Conservation (phyloP, 2,888 invertebrate species). For the Hartigia nigra region DNA sequence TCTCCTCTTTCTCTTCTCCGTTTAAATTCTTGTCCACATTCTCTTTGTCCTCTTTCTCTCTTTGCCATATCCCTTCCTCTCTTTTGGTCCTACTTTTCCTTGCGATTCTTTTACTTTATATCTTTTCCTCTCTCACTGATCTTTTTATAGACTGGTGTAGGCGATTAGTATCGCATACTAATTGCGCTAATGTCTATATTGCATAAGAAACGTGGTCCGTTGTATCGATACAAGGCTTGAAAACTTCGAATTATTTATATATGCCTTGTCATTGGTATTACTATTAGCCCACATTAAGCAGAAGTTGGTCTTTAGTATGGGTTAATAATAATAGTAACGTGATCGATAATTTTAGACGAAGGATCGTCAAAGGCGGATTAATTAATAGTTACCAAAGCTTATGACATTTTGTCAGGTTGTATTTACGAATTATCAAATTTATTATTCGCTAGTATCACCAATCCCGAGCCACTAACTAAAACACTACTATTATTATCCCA, state of each 20-base stretch:
- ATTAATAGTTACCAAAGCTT: background rate
- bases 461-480: background rate
- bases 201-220: background rate
- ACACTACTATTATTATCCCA: background rate
- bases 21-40: conserved; percentile 12
- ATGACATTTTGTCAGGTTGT: background rate
- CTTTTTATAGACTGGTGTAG: no score
- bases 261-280: background rate
- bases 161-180: background rate
- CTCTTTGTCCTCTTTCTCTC: conserved; percentile 12
- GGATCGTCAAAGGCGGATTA: background rate
- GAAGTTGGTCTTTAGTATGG: background rate
- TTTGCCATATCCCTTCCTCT: background rate
- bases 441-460: background rate
- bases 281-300: background rate
- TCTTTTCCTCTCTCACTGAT: no score
- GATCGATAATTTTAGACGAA: background rate
- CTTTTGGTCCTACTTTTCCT: background rate
- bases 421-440: background rate
- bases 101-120: background rate
- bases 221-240: background rate
- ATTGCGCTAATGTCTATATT: background rate
- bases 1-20: conserved; percentile 6
- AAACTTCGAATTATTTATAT: background rate
- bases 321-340: background rate